Conservation (phyloP, 1,140 invertebrate genomes). For the Thaumetopoea pityocampa region DNA sequence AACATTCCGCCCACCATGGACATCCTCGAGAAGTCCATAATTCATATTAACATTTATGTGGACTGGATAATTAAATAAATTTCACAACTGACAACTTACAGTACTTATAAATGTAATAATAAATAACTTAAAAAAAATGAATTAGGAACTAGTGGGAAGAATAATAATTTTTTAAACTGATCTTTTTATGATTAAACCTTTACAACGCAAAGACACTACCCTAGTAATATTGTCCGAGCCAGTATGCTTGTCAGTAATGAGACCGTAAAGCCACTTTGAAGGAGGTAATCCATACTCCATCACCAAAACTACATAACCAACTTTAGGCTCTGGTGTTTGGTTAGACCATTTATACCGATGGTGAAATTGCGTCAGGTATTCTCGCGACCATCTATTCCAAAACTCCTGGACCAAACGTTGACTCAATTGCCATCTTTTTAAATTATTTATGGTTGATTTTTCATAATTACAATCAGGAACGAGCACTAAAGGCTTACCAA, state of each 20-base stretch:
- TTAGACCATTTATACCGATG: slow-evolving; percentile 13
- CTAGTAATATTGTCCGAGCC: slow-evolving; percentile 15
- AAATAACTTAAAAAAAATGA: too few relatives aligned
- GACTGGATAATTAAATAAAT: too few relatives aligned
- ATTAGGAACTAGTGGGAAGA: too few relatives aligned
- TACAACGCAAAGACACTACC: slow-evolving; percentile 14
- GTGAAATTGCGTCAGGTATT: slow-evolving; percentile 11
- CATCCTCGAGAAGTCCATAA: too few relatives aligned
- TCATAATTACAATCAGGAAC: not conserved
- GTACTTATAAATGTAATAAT: too few relatives aligned
- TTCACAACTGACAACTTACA: too few relatives aligned
- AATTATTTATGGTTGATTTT: too few relatives aligned
- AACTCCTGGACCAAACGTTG: slow-evolving; percentile 10
- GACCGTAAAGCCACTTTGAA: slow-evolving; percentile 10
- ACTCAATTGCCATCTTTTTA: not conserved
- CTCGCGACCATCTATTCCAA: slow-evolving; percentile 10
- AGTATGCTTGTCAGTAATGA: slow-evolving; percentile 12
- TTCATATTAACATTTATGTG: too few relatives aligned
- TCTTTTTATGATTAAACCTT: not conserved
- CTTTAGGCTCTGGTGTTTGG: slow-evolving; percentile 6
- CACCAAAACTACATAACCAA: slow-evolving; percentile 15
- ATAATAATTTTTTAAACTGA: not conserved
- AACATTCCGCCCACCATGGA: too few relatives aligned
- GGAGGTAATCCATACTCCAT: slow-evolving; percentile 17
- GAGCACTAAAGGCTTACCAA: not conserved